Conservation (phyloP, 1,140 invertebrate species). For the Camponotus vicinus region DNA sequence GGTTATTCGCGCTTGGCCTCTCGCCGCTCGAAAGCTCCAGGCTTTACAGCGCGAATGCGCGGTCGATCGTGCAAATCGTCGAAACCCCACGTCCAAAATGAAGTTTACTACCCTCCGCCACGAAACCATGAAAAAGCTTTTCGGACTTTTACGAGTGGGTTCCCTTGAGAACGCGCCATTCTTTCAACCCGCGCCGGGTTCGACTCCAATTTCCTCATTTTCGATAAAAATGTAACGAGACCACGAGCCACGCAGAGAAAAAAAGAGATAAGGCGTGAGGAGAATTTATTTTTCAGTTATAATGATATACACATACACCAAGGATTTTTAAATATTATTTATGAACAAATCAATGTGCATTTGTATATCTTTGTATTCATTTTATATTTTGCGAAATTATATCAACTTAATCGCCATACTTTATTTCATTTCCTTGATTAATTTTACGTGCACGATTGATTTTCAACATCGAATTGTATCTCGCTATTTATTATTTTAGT, state of each 20-base stretch:
- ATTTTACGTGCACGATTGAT: background rate
- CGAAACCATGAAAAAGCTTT: conserved; percentile 46
- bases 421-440: background rate
- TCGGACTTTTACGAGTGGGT: conserved; percentile 42
- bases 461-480: background rate
- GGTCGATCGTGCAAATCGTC: conserved; percentile 52
- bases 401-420: background rate
- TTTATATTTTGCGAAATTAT: background rate
- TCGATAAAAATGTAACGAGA: conserved; percentile 40
- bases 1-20: conserved; percentile 5
- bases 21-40: background rate
- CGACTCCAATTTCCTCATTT: conserved; percentile 43
- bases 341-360: background rate
- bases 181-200: conserved; percentile 31
- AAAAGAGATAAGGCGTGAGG: background rate
- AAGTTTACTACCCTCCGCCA: conserved; percentile 4
- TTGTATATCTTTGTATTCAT: background rate
- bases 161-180: conserved; percentile 22
- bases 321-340: background rate
- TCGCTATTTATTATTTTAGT: background rate
- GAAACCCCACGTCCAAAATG: conserved; percentile 40
- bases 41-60: conserved; percentile 8
- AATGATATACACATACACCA: background rate
- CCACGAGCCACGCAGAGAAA: background rate
- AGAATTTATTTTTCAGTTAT: background rate